These are phyloP conservation scores for Geotrupes spiniger DNA, from an alignment of 2,888 invertebrate genomes.

Conservation along the genomic window DNA sequence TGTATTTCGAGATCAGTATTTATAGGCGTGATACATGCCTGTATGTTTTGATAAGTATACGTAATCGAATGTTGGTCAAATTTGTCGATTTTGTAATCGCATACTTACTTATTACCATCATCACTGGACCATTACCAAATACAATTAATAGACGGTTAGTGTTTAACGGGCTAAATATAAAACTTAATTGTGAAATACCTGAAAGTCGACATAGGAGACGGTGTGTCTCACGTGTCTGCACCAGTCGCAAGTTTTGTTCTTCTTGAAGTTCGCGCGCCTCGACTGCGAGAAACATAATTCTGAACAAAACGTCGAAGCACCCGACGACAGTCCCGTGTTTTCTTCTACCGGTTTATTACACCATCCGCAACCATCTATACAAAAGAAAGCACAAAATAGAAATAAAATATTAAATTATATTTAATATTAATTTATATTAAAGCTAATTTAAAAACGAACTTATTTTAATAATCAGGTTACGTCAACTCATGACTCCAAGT, in stretches of 20 bases:
- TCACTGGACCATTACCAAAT: too few species aligned
- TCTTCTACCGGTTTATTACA: constrained; percentile 67
- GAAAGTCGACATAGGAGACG: constrained; percentile 86
- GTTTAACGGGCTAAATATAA: too few species aligned
- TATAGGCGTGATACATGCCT: too few species aligned
- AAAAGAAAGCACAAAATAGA: constrained; percentile 29
- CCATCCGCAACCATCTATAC: constrained; percentile 70
- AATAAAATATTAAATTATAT: not conserved
- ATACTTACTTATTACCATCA: too few species aligned
- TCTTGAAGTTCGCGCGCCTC: constrained; percentile 83
- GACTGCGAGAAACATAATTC: constrained; percentile 90
- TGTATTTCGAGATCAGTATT: too few species aligned
- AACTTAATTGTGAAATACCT: constrained; percentile 39
- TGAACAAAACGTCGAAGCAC: constrained; percentile 67
- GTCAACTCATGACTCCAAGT: too few species aligned
- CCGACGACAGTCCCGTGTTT: constrained; percentile 52
- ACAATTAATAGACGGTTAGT: too few species aligned
- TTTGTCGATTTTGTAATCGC: too few species aligned
- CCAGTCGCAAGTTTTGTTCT: constrained; percentile 92
- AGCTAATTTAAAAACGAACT: too few species aligned
- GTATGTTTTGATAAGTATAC: too few species aligned
- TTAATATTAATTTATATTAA: not conserved
- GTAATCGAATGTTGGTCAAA: too few species aligned
- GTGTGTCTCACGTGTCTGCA: constrained; percentile 87
- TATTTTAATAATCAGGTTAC: too few species aligned